Conservation (phyloP, 2,888 invertebrate species). For the Meteorus colon region DNA sequence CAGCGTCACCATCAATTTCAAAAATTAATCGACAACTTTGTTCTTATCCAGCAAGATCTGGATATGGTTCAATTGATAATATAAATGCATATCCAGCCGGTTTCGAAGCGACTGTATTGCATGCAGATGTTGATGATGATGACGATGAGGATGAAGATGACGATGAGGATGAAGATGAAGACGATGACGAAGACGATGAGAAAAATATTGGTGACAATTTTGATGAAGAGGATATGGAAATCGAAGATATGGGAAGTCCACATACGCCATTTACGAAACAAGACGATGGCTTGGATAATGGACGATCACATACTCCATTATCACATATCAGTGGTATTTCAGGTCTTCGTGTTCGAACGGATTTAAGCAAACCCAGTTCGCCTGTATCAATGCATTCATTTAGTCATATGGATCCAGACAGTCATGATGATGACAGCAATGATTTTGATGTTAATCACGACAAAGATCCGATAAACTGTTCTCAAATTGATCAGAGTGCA, state of each 20-base stretch:
- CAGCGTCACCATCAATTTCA: slow-evolving; percentile 61
- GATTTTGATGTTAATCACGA: slow-evolving; percentile 51
- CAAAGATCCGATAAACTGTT: slow-evolving; percentile 63
- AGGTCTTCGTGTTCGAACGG: slow-evolving; percentile 62
- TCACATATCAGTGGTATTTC: slow-evolving; percentile 65
- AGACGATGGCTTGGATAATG: slow-evolving; percentile 54
- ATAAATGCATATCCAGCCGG: slow-evolving; percentile 62
- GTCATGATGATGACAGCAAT: slow-evolving; percentile 62
- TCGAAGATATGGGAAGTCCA: slow-evolving; percentile 64
- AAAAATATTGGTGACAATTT: slow-evolving; percentile 74
- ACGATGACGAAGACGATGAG: slow-evolving; percentile 61
- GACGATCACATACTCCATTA: slow-evolving; percentile 62
- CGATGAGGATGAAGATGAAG: slow-evolving; percentile 69
- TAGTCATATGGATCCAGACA: slow-evolving; percentile 62
- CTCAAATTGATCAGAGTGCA: slow-evolving; percentile 52
- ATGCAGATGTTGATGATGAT: slow-evolving; percentile 58
- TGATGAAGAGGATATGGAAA: slow-evolving; percentile 72
- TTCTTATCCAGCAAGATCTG: slow-evolving; percentile 61
- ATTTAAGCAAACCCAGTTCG: slow-evolving; percentile 72
- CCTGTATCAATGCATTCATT: slow-evolving; percentile 62
- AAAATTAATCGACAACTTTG: slow-evolving; percentile 54
- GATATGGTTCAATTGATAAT: slow-evolving; percentile 65
- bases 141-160: slow-evolving; percentile 73
- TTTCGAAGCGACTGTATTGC: slow-evolving; percentile 60
- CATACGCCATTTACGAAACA: slow-evolving; percentile 62